Conservation (phyloP, 2,888 invertebrate genomes). For the Drosophila yooni region DNA sequence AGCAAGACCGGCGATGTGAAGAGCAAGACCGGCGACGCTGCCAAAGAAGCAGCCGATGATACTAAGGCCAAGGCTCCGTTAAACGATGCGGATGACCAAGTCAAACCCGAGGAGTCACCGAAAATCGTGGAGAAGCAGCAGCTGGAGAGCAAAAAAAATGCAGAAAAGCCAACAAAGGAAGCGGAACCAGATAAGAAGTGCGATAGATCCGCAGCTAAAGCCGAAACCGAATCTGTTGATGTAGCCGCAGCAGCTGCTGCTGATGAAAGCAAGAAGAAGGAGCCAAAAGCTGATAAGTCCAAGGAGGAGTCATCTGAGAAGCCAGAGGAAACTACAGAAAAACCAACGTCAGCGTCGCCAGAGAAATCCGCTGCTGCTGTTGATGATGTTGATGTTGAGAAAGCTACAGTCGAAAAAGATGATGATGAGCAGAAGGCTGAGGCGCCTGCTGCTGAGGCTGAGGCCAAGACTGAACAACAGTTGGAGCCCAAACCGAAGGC, state of each 20-base stretch:
- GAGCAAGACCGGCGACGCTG: constrained; percentile 13
- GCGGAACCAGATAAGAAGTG: constrained; percentile 8
- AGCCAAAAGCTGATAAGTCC: constrained; percentile 22
- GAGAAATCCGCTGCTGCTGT: constrained; percentile 32
- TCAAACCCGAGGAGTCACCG: constrained; percentile 30
- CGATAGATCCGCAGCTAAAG: constrained; percentile 5
- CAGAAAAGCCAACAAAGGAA: constrained; percentile 6
- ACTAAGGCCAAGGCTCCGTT: constrained; percentile 18
- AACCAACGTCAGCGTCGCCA: constrained; percentile 16
- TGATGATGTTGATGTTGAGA: background rate
- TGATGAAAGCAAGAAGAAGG: constrained; percentile 20
- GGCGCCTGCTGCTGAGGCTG: constrained; percentile 7
- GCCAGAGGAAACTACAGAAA: constrained; percentile 22
- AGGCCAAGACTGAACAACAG: constrained; percentile 43
- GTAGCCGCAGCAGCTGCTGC: background rate
- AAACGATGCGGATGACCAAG: constrained; percentile 18
- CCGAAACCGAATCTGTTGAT: background rate
- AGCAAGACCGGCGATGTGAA: constrained; percentile 5
- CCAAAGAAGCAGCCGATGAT: constrained; percentile 15
- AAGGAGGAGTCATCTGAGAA: constrained; percentile 2
- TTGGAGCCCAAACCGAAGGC: constrained; percentile 25
- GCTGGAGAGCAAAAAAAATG: constrained; percentile 50
- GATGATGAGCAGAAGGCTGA: constrained; percentile 1
- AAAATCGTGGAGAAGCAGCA: constrained; percentile 65
- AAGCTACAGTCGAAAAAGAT: constrained; percentile 8